A percentile compares a stretch with the other conserved stretches of the same genome.
phyloP scores from a whole-genome alignment of 2,113 vertebrate genomes.

The Elanoides forficatus region DNA sequence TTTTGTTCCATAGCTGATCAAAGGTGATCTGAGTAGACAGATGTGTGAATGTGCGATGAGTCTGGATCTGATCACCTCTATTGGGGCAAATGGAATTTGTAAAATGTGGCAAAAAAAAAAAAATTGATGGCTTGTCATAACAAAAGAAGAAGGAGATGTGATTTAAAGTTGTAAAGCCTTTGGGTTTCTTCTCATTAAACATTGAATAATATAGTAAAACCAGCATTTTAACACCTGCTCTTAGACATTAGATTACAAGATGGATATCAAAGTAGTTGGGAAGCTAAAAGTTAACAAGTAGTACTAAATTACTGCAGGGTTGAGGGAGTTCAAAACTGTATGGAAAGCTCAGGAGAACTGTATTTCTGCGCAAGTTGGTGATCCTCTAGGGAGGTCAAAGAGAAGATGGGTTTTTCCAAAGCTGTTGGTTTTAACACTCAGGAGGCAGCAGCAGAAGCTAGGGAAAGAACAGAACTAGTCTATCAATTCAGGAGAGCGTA shows the following conservation, averaged over 20 bases:
- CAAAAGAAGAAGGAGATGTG: not conserved
- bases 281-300: not conserved
- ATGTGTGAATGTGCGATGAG: not conserved
- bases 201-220: not conserved
- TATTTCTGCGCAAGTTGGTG: not conserved
- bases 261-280: not conserved
- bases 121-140: not conserved
- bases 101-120: not conserved
- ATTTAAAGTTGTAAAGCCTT: not conserved
- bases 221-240: not conserved
- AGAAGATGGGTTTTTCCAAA: not conserved
- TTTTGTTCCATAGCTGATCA: not conserved
- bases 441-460: not conserved
- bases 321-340: not conserved
- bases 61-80: not conserved
- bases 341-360: not conserved
- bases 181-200: not conserved
- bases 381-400: not conserved
- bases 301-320: not conserved
- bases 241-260: not conserved
- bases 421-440: not conserved
- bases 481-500: accelerated
- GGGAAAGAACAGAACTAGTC: not conserved
- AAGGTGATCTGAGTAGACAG: not conserved
- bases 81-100: not conserved